Evolutionary conservation across 2,888 invertebrate genomes (phyloP).

Genomic region (Spilosoma lubricipeda): DNA sequence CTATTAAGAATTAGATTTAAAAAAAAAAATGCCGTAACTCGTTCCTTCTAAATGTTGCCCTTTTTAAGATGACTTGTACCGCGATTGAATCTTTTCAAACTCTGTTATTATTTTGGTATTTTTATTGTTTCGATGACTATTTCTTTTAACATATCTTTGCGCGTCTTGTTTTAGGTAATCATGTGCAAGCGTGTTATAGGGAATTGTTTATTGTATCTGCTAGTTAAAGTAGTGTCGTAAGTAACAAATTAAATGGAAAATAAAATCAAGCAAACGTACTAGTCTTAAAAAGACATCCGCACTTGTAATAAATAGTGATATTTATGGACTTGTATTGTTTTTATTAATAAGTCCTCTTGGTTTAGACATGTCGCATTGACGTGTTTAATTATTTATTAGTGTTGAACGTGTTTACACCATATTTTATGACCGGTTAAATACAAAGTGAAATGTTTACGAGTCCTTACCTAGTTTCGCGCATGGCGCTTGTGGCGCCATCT

Average conservation of each 20-base stretch:
- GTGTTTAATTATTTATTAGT: conserved; percentile 63
- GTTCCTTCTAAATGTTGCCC: no score
- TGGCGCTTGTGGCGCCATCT: conserved; percentile 64
- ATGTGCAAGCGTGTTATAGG: background rate
- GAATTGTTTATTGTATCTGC: background rate
- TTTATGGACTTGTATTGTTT: conserved; percentile 40
- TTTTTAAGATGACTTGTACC: background rate
- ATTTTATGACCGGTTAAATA: conserved; percentile 70
- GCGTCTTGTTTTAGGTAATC: background rate
- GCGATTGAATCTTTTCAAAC: background rate
- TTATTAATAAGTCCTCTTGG: conserved; percentile 50
- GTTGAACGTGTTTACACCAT: conserved; percentile 66
- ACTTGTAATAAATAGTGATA: conserved; percentile 44
- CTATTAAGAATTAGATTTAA: background rate
- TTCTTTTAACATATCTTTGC: background rate
- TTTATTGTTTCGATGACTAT: background rate
- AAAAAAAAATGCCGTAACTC: background rate
- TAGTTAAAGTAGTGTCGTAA: background rate
- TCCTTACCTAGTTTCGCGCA: conserved; percentile 61
- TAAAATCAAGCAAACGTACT: background rate
- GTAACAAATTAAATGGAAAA: background rate
- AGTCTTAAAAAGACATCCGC: background rate
- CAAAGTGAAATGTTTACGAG: conserved; percentile 73
- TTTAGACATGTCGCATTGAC: conserved; percentile 55
- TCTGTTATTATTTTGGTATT: no score